Evolutionary conservation across 2,888 invertebrate species (phyloP).

Genomic region (Polymixis flavicincta): DNA sequence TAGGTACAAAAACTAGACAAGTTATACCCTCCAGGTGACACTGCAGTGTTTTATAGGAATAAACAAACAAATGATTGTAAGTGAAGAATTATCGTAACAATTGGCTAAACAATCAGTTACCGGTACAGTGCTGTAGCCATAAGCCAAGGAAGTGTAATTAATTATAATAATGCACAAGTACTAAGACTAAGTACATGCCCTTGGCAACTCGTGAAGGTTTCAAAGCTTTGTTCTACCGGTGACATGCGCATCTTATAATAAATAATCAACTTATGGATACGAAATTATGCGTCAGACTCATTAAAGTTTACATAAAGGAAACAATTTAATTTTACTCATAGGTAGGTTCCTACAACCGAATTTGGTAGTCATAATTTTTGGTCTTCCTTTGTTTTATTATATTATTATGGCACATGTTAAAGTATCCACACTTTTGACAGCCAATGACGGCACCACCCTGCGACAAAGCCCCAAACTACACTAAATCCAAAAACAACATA

Average conservation of each 20-base stretch:
- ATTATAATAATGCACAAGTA: conserved; percentile 72
- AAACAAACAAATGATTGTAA: conserved; percentile 20
- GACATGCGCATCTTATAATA: conserved; percentile 68
- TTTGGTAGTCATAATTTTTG: background rate
- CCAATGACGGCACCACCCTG: no score
- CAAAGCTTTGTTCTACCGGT: conserved; percentile 70
- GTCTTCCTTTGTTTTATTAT: background rate
- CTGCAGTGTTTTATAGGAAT: conserved; percentile 1
- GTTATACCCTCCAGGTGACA: conserved; percentile 6
- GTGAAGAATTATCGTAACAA: conserved; percentile 18
- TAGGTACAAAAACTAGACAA: conserved; percentile 4
- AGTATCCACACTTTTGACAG: no score
- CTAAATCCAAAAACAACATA: no score
- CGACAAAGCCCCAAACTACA: no score
- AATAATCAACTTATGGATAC: conserved; percentile 71
- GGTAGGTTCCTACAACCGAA: background rate
- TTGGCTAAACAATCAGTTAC: conserved; percentile 26
- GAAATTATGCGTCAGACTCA: conserved; percentile 69
- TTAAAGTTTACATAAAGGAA: conserved; percentile 64
- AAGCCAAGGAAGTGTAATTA: conserved; percentile 77
- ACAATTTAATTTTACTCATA: background rate
- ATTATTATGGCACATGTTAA: no score
- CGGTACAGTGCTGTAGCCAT: conserved; percentile 40
- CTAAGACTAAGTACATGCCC: conserved; percentile 63
- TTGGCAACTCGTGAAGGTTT: conserved; percentile 73